A percentile compares a stretch with the other conserved stretches of the same genome.
Conservation (phyloP, 2,113 vertebrate species). For the Cyanocitta stelleri region DNA sequence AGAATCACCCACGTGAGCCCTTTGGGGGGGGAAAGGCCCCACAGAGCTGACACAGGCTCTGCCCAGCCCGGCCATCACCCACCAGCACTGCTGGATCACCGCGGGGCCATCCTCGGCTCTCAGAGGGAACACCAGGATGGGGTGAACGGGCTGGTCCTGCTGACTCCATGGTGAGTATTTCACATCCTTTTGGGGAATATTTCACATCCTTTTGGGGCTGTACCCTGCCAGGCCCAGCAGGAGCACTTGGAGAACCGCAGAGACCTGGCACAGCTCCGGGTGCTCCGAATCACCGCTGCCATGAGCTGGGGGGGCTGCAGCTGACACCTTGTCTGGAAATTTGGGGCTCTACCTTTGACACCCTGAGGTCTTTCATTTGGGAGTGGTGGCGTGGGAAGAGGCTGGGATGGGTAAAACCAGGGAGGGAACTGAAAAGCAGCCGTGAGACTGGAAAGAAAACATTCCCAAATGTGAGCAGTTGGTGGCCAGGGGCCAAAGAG, state of each 20-base stretch:
- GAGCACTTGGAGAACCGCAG: accelerated
- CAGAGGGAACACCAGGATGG: neutral
- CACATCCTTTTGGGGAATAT: neutral
- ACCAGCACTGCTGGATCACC: accelerated
- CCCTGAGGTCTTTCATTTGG: too few species aligned
- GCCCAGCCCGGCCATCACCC: neutral
- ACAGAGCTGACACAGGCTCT: neutral
- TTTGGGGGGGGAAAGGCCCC: neutral
- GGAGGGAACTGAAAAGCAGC: neutral
- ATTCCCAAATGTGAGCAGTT: neutral
- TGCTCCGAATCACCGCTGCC: neutral
- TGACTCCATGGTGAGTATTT: accelerated
- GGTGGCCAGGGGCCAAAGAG: slow-evolving; percentile 53
- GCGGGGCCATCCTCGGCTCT: neutral
- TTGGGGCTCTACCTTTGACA: neutral
- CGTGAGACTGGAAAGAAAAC: neutral
- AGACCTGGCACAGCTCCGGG: accelerated
- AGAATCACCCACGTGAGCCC: accelerated
- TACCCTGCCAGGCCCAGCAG: accelerated
- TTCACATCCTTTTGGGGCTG: neutral
- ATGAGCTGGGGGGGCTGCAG: neutral
- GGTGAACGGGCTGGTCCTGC: neutral
- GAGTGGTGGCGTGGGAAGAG: accelerated
- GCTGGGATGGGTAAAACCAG: neutral
- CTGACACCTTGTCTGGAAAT: neutral